Conservation (phyloP, 2,888 invertebrate species). For the Cyclophora albipunctata region DNA sequence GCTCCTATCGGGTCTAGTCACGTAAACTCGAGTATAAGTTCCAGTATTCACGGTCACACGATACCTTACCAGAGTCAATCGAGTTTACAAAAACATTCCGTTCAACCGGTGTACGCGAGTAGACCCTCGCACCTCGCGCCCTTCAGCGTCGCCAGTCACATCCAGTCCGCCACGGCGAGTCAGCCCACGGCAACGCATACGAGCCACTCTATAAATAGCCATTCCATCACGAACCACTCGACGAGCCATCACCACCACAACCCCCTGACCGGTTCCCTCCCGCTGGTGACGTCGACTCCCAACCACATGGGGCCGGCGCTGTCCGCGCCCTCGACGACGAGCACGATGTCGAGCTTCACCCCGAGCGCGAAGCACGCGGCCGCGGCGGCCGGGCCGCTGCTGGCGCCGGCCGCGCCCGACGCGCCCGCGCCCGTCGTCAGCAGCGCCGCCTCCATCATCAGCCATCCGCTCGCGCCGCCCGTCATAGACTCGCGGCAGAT, state of each 20-base stretch:
- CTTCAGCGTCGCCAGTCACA: conserved; percentile 57
- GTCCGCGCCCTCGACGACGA: conserved; percentile 40
- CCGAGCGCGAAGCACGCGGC: conserved; percentile 49
- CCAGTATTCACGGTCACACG: conserved; percentile 62
- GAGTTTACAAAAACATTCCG: conserved; percentile 71
- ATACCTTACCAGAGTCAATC: conserved; percentile 64
- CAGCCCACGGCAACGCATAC: conserved; percentile 55
- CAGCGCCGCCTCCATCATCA: conserved; percentile 36
- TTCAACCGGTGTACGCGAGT: conserved; percentile 53
- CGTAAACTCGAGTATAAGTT: conserved; percentile 64
- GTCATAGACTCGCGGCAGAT: conserved; percentile 55
- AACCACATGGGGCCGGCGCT: conserved; percentile 41
- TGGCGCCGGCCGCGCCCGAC: conserved; percentile 34
- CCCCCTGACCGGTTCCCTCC: conserved; percentile 40
- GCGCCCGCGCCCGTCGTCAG: conserved; percentile 35
- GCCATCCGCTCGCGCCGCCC: conserved; percentile 49
- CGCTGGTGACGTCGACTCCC: conserved; percentile 41
- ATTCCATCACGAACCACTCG: conserved; percentile 53
- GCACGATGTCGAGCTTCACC: conserved; percentile 51
- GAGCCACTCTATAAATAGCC: conserved; percentile 51
- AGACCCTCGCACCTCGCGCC: conserved; percentile 61
- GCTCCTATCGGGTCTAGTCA: conserved; percentile 71
- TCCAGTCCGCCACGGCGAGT: conserved; percentile 62
- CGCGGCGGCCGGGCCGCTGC: conserved; percentile 17
- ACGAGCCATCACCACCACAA: conserved; percentile 35